Evolutionary conservation across 2,888 invertebrate genomes (phyloP), one percentile per base, ranked within the genome.

Genomic region (Calliopum simillimum): DNA sequence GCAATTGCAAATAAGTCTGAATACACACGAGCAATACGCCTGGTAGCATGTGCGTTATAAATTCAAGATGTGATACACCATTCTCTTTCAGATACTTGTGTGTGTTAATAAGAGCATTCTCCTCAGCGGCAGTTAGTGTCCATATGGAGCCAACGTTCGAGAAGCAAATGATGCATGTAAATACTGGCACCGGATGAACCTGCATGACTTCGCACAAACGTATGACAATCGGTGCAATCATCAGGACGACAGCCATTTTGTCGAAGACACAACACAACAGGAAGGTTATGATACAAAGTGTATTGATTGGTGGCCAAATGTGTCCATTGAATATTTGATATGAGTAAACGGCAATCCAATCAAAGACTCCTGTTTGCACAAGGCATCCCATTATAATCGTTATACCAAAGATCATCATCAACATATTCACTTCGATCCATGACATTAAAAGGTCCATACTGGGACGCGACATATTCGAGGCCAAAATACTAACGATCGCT

Each of bases 281-380:
- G 1, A 59, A 47, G 0, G 72, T 47, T 4, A 65, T 16, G 21
- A 72, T 12, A 1, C 72, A 66, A 2, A 76, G 5, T 14, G 62
- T 53, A 19, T 76, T 73, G 2, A 77, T 41, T 65, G 76, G 68
- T 8, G 77, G 77, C 77, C 77, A 77, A 21, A 77, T 74, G 23
- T 77, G 77, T 0, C 77, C 77, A 59, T 77, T 74, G 16, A 74
- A 67, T 14, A 72, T 4, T 47, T 76, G 68, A 56, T 74, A 77
- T 5, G 63, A 53, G 8, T 64, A 19, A 5, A 76, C 74, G 0
- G 76, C 76, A 58, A 77, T 51, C 56, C 74, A 66, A 33, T 76
- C 76, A 23, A 74, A 72, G 2, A 76, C 49, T 5, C 77, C 76
- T 0, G 76, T 76, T 25, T 76, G 74, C 4, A 73, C 66, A 16